Evolutionary conservation across 1,140 invertebrate species (phyloP), one percentile per base, ranked within the genome.

Genomic region (Tetramorium simillimum): DNA sequence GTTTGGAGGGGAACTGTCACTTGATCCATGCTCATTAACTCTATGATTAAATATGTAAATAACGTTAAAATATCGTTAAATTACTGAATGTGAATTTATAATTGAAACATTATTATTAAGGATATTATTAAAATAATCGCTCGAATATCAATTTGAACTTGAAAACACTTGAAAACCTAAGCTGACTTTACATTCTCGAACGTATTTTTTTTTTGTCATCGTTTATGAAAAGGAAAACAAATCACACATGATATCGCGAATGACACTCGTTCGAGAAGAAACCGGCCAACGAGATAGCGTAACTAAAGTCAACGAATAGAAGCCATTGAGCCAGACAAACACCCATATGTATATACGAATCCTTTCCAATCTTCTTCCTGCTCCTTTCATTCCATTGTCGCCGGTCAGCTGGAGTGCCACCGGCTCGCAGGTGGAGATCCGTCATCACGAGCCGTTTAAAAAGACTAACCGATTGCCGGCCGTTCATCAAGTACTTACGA

Each of bases 381-480:
- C 58, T 84, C 70, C 62, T 91, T 91, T 91, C 86, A 90, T 60
- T 28, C 51, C 33, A 90, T 91, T 86, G 90, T 89, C 75, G 56
- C 43, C 60, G 82, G 43, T 84, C 63, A 80, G 53, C 78, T 70
- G 78, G 2, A 87, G 87, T 91, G 90, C 90, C 90, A 91, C 90
- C 75, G 90, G 58, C 77, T 65, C 89, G 87, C 90, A 87, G 87
- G 89, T 84, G 77, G 76, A 77, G 73, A 88, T 86, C 87, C 89
- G 90, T 91, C 89, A 84, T 91, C 86, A 70, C 77, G 70, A 63
- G 33, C 51, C 46, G 46, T 51, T 91, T 76, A 85, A 91, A 91
- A 89, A 89, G 90, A 28, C 60, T 91, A 91, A 92, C 86, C 88
- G 90, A 92, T 92, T 87, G 88, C 81, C 62, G 65, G 63, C 90